Base-by-base conservation (phyloP, 2,113 vertebrate species). In the Microcebus lehilahytsara region DNA sequence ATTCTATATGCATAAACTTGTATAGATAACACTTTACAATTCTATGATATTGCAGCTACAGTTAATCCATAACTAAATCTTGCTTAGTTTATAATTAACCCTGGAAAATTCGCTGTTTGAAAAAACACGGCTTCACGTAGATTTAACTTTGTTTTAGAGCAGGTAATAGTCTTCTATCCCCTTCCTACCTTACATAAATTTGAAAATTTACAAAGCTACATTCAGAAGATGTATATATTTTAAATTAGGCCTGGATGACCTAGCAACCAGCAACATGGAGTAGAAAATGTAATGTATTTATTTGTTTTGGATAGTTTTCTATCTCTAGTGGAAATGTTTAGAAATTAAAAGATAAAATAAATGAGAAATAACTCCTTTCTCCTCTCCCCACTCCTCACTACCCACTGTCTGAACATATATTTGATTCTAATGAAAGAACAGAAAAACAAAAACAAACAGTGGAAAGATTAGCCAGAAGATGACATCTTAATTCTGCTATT, bases 41-140 rank as follows among this genome's bases (percentile, higher is more conserved):
- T 20, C 97, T 92, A 96, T 98, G 81, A 95, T 72, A 9, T 85
- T 94, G 95, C 32, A 79, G 94, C 96, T 62, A 96, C 96, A 86
- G 89, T 98, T 91, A 94, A 96, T 1, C 94, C 20, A 17, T 80
- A 89, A 96, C 98, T 98, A 95, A 97, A 96, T 92, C 97, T 13
- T 96, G 79, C 94, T 96, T 95, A 12, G 11, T 79, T 97, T 46
- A 13, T 83, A 88, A 95, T 95, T 97, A 97, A 97, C 97, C 93
- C 96, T 23, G 3, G 66, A 75, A 96, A 96, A 96, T 69, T 67
- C 53, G 72, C 12, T 79, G 19, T 60, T 88, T 86, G 30, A 80
- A 32, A 91, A 81, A 80, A 91, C 66, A 84, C 2, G 51, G 56
- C 2, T 75, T 8, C 67, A 75, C 32, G n/a, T 16, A 51, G 75